Percentiles rank a stretch among this genome's conserved stretches.
Evolutionary conservation across 2,113 vertebrate species (phyloP).

Genomic region (Campylomormyrus tamandua): DNA sequence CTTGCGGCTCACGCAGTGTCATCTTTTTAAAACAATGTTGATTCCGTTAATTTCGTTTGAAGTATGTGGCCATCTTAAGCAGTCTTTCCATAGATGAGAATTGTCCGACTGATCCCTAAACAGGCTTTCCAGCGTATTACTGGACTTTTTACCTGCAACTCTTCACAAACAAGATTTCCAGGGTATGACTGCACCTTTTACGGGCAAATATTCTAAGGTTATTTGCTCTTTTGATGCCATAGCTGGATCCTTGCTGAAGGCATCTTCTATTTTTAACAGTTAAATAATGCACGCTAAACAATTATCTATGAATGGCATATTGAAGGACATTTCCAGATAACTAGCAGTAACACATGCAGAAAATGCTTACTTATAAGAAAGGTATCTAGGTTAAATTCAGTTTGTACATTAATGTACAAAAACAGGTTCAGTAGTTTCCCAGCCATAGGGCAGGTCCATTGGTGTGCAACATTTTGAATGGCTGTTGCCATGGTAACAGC

Average conservation of each 20-base stretch:
- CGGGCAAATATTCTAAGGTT: not conserved
- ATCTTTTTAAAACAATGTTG: not conserved
- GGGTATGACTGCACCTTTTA: not conserved
- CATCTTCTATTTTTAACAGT: not conserved
- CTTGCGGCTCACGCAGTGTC: not conserved
- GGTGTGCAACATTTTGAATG: not conserved
- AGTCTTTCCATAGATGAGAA: not conserved
- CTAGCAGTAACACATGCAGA: not conserved
- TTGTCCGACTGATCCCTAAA: not conserved
- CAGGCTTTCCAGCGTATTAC: not conserved
- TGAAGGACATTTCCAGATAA: not conserved
- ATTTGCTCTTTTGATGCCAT: not conserved
- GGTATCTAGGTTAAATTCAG: not conserved
- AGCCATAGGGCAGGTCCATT: slow-evolving; percentile 4
- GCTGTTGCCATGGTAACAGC: not conserved
- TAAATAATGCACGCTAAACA: not conserved
- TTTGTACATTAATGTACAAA: not conserved
- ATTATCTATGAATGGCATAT: not conserved
- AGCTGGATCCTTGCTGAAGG: not conserved
- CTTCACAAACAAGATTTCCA: not conserved
- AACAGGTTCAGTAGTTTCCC: not conserved
- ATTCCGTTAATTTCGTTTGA: not conserved
- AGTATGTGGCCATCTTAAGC: not conserved
- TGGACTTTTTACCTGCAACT: not conserved
- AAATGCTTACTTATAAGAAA: not conserved